A percentile compares a stretch with the other conserved stretches of the same genome.
phyloP scores from a whole-genome alignment of 2,113 vertebrate genomes.

The Terrapene triunguis region DNA sequence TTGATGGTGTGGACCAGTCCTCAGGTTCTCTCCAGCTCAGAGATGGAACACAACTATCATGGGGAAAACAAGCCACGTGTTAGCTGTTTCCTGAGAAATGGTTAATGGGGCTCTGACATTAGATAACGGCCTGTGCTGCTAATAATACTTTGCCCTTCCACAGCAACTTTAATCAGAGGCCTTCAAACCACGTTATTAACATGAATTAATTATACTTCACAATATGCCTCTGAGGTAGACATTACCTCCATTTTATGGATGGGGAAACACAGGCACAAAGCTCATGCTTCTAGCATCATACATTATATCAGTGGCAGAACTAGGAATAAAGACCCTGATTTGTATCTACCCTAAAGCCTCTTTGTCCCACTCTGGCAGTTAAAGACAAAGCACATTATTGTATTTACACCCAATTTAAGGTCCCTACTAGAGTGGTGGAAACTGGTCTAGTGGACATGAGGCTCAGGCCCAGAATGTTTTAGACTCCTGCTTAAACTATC shows the following conservation, averaged over 20 bases:
- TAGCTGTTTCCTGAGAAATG: not conserved
- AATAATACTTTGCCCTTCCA: not conserved
- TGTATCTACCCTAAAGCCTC: not conserved
- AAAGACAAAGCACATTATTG: not conserved
- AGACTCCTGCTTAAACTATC: not conserved
- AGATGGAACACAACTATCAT: no score
- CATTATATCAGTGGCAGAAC: not conserved
- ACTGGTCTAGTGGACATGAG: not conserved
- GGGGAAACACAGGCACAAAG: not conserved
- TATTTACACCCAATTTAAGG: not conserved
- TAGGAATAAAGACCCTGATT: not conserved
- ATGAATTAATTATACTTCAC: not conserved
- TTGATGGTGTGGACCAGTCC: not conserved
- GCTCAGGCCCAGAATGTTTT: not conserved
- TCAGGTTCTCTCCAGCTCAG: not conserved
- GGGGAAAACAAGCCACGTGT: not conserved
- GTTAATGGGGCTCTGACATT: not conserved
- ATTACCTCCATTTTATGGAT: not conserved
- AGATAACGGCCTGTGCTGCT: not conserved
- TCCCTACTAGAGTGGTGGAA: not conserved
- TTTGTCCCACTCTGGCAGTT: not conserved
- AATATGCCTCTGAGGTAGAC: not conserved
- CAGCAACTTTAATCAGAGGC: not conserved
- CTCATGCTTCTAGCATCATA: not conserved
- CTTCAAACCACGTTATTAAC: not conserved